Evolutionary conservation across 2,797 vertebrate species (phyloP), one percentile per base, ranked within the genome.

Genomic region (Urosaurus nigricauda): DNA sequence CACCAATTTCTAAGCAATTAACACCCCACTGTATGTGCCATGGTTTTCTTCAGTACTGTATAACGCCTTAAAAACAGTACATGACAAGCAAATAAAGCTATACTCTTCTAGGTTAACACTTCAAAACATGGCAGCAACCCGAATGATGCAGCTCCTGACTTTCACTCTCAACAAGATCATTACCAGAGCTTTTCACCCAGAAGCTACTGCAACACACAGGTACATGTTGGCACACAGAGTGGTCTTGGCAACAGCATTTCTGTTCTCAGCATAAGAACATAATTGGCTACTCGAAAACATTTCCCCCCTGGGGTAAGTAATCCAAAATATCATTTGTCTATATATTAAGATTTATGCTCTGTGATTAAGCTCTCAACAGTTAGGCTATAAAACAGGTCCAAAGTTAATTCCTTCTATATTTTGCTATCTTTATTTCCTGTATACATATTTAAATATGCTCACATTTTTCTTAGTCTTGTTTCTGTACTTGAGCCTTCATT

Each of bases 171-270:
- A 5, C 40, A 78, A 86, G 58, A 63, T 85, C 13, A 43, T 60
- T 60, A 58, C 53, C 24, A 56, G 84, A 32, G 26, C 53, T 75
- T 75, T 85, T 43, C 35, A 75, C 5, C n/a, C 26, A 43, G 71
- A 85, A 85, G 53, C 2, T 35, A 2, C 12, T 40, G 8, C 29
- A 85, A 40, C 26, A 37, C 19, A 51, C 32, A 84, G 83, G 83
- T 65, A 83, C 43, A 26, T 32, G 6, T 13, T 4, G 19, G n/a
- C 70, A n/a, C n/a, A 35, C 32, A 35, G 32, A 29, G 8, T 35
- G 82, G 32, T 35, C 82, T 71, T 51, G 68, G 29, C 14, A 83
- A 51, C 81, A n/a, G 32, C n/a, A 21, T 35, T 84, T 84, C 83
- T 58, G 29, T 58, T 40, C n/a, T 74, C 26, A 74, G 29, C 17